phyloP scores from a whole-genome alignment of 2,113 vertebrate species.

The Heptranchias perlo region DNA sequence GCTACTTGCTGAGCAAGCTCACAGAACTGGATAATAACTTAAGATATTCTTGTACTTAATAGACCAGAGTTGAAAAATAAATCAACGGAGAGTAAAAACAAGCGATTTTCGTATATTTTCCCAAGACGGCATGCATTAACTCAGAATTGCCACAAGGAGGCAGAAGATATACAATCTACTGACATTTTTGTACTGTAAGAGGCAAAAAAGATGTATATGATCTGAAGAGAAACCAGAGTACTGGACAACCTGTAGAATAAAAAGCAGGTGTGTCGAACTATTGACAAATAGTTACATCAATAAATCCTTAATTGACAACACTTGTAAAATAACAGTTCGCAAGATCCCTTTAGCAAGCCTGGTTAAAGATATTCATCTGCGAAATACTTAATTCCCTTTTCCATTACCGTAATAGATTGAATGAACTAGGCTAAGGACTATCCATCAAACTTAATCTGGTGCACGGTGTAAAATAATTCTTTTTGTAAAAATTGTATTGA shows the following conservation, averaged over 20 bases:
- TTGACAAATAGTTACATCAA: not conserved
- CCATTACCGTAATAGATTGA: not conserved
- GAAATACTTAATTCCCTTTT: not conserved
- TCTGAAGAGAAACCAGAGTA: not conserved
- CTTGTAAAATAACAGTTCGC: not conserved
- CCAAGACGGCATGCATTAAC: not conserved
- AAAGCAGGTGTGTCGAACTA: not conserved
- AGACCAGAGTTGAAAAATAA: not conserved
- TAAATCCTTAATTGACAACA: not conserved
- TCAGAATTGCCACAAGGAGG: constrained; percentile 13
- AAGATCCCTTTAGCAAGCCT: not conserved
- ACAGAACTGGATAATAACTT: not conserved
- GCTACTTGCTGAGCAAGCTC: not conserved
- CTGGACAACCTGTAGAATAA: not conserved
- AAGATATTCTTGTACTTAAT: not conserved
- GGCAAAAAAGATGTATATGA: not conserved
- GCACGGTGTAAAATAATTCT: not conserved
- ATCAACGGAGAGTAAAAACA: not conserved
- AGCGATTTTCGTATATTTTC: not conserved
- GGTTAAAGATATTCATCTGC: not conserved
- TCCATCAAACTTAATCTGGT: not conserved
- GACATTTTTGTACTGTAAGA: not conserved
- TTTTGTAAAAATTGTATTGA: not conserved
- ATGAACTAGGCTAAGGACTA: not conserved
- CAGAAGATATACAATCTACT: constrained; percentile 18